These are phyloP conservation scores for Phataginus tricuspis DNA, from an alignment of 2,797 vertebrate species.

Conservation along the genomic window DNA sequence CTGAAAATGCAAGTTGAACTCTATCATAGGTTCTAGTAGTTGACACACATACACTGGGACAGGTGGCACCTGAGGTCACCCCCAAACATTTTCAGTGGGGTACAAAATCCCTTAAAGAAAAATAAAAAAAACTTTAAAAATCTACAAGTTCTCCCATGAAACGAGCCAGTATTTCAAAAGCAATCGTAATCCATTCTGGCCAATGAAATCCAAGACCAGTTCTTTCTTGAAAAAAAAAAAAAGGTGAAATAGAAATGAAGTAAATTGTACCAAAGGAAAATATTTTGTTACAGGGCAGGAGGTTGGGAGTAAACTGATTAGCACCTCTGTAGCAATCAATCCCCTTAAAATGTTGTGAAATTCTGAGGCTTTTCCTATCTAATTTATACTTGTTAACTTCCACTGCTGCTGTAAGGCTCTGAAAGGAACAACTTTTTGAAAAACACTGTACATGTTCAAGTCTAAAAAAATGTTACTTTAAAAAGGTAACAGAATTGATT, in stretches of 20 bases:
- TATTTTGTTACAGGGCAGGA: not conserved
- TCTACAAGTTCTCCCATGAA: not conserved
- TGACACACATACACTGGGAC: not conserved
- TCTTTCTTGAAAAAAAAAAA: not conserved
- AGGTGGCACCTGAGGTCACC: not conserved
- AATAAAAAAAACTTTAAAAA: not conserved
- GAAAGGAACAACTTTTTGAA: not conserved
- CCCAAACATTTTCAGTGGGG: not conserved
- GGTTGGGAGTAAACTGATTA: not conserved
- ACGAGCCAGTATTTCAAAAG: conserved; percentile 27
- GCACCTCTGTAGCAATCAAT: not conserved
- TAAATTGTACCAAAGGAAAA: not conserved
- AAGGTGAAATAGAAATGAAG: conserved; percentile 18
- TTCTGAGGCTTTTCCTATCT: not conserved
- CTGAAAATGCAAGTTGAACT: not conserved
- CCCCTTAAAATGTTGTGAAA: not conserved
- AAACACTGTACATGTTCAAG: not conserved
- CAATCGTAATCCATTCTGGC: not conserved
- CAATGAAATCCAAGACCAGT: conserved; percentile 36
- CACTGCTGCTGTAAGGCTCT: not conserved
- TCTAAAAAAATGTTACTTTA: conserved; percentile 1
- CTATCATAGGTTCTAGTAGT: not conserved
- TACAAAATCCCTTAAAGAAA: not conserved
- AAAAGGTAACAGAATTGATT: conserved; percentile 23
- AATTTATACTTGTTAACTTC: not conserved